phyloP scores from a whole-genome alignment of 2,797 vertebrate species.

The Microctenopoma stevenorrisi region DNA sequence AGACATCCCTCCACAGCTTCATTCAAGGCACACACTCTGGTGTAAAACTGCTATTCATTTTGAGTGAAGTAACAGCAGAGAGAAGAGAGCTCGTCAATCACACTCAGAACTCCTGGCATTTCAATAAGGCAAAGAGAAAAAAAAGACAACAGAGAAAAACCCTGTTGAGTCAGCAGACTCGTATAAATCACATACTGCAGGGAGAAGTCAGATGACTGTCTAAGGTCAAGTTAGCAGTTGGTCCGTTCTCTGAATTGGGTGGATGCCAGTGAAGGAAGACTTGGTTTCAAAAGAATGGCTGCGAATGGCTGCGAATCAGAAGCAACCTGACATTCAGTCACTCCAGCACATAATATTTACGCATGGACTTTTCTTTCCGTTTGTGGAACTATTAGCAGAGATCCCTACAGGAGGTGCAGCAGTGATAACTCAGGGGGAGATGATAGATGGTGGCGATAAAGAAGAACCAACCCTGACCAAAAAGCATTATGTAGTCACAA shows the following conservation, averaged over 20 bases:
- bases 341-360: background rate
- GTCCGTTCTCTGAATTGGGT: slow-evolving; percentile 52
- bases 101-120: slow-evolving; percentile 7
- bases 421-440: background rate
- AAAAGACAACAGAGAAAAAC: slow-evolving; percentile 14
- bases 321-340: background rate
- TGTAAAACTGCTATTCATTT: slow-evolving; percentile 28
- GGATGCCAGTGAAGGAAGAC: slow-evolving; percentile 37
- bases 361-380: background rate
- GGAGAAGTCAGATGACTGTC: slow-evolving; percentile 78
- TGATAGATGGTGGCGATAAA: slow-evolving; percentile 10
- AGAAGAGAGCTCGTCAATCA: background rate
- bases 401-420: slow-evolving; percentile 1
- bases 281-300: slow-evolving; percentile 32
- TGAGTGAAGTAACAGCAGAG: background rate
- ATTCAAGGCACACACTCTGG: slow-evolving; percentile 11
- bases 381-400: background rate
- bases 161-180: slow-evolving; percentile 74
- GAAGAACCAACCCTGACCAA: slow-evolving; percentile 19
- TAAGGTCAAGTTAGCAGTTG: slow-evolving; percentile 61
- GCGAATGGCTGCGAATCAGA: slow-evolving; percentile 15
- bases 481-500: slow-evolving; percentile 9
- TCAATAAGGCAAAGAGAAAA: slow-evolving; percentile 16
- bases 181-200: slow-evolving; percentile 68
- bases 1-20: slow-evolving; percentile 24